These are phyloP conservation scores for Acanthopleura granulata DNA, from an alignment of 2,888 invertebrate species.

Conservation along the genomic window DNA sequence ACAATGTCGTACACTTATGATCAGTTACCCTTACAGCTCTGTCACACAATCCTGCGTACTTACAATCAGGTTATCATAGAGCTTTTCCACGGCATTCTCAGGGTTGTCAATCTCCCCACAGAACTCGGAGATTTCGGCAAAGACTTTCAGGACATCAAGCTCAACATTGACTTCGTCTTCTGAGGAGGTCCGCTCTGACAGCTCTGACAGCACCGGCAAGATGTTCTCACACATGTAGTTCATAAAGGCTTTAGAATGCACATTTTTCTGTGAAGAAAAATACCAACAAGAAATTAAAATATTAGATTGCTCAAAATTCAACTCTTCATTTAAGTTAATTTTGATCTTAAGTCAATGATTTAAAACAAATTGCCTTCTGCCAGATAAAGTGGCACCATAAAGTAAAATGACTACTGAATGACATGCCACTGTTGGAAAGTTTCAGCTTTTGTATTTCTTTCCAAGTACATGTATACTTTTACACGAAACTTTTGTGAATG, in stretches of 20 bases:
- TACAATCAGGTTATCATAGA: constrained; percentile 86
- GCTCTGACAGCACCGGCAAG: constrained; percentile 75
- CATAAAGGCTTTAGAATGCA: constrained; percentile 87
- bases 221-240: constrained; percentile 88
- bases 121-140: constrained; percentile 86
- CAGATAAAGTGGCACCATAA: too few species aligned
- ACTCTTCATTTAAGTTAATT: neutral
- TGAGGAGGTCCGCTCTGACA: constrained; percentile 45
- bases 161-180: constrained; percentile 71
- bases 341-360: too few species aligned
- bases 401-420: neutral
- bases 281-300: constrained; percentile 18
- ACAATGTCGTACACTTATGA: too few species aligned
- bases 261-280: constrained; percentile 78
- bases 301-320: neutral
- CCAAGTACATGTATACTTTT: too few species aligned
- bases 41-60: constrained; percentile 29
- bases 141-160: constrained; percentile 85
- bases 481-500: too few species aligned
- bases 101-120: constrained; percentile 84
- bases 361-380: too few species aligned
- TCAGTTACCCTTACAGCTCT: too few species aligned
- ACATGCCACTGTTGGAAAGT: too few species aligned
- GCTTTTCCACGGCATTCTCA: constrained; percentile 80
- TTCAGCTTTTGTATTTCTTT: too few species aligned